Conservation (phyloP, 2,888 invertebrate species). For the Rotaria magnacalcarata region DNA sequence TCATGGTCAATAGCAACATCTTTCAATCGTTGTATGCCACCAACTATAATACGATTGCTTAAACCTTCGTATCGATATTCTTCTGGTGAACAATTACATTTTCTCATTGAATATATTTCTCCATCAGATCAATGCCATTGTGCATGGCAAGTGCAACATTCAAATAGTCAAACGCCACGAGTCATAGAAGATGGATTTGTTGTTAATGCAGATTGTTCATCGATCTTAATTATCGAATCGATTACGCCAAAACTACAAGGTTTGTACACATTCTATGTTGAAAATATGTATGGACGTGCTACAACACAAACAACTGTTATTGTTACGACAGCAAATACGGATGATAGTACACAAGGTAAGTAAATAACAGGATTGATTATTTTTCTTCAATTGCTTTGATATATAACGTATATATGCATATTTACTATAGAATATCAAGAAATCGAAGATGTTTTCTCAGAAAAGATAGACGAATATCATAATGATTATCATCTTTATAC, state of each 20-base stretch:
- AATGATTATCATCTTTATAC: not conserved
- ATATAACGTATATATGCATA: not conserved
- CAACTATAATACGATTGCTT: not conserved
- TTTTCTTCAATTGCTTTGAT: too few species aligned
- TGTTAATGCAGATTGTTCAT: slow-evolving; percentile 20
- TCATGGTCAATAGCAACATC: not conserved
- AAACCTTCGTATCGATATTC: not conserved
- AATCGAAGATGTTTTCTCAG: not conserved
- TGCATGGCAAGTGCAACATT: not conserved
- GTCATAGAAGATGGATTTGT: not conserved
- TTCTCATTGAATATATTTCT: slow-evolving; percentile 8
- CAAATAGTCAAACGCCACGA: not conserved
- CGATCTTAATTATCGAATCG: not conserved
- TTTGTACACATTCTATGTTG: slow-evolving; percentile 1
- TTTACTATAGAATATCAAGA: not conserved
- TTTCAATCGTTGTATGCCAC: not conserved
- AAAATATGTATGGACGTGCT: slow-evolving; percentile 8
- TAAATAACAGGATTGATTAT: not conserved
- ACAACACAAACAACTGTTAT: not conserved
- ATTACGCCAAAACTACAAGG: not conserved
- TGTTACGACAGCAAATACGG: not conserved
- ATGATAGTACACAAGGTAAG: not conserved
- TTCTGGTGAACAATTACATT: not conserved
- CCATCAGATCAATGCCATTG: not conserved
- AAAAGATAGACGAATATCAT: not conserved